These are phyloP conservation scores for Lepus timidus DNA, from an alignment of 2,113 vertebrate genomes.

Conservation along the genomic window DNA sequence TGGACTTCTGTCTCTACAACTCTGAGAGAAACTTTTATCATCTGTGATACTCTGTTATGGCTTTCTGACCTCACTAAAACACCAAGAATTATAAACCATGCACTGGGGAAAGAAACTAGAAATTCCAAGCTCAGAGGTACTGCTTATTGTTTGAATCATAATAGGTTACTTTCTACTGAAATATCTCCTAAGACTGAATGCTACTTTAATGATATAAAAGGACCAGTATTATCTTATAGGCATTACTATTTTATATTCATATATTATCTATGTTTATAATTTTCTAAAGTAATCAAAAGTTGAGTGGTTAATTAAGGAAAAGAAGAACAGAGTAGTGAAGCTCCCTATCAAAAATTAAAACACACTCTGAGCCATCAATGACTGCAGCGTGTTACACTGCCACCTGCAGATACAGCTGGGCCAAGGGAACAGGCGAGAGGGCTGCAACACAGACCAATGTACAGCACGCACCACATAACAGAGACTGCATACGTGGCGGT, in stretches of 20 bases:
- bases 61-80: neutral
- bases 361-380: neutral
- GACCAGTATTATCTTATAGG: neutral
- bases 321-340: neutral
- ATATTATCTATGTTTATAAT: neutral
- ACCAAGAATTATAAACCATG: neutral
- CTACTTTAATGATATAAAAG: neutral
- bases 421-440: neutral
- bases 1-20: neutral
- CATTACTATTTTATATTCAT: slow-evolving; percentile 3
- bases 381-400: neutral
- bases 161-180: slow-evolving; percentile 22
- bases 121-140: neutral
- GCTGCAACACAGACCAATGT: neutral
- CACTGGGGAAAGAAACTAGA: neutral
- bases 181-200: neutral
- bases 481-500: neutral
- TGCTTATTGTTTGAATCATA: neutral
- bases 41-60: neutral
- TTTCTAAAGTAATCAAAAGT: slow-evolving; percentile 41
- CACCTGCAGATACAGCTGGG: neutral
- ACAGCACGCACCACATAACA: neutral
- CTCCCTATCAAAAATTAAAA: neutral
- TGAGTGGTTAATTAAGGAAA: neutral
- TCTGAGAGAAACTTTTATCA: neutral